phyloP scores from a whole-genome alignment of 2,888 invertebrate species.

The Serrognathus titanus region DNA sequence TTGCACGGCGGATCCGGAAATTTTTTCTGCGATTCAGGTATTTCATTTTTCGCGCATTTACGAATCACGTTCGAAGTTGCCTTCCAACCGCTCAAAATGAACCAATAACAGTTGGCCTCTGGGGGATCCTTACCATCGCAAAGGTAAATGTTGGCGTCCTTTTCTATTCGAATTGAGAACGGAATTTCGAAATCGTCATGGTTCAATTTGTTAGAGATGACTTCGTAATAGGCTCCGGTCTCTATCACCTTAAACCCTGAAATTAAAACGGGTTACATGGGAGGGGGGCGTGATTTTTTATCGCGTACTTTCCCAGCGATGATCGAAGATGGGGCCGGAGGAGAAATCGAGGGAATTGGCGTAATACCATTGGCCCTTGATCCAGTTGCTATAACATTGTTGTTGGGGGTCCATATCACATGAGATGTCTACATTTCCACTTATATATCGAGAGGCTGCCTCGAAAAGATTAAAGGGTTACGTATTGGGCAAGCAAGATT shows the following conservation, averaged over 20 bases:
- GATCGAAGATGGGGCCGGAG: background rate
- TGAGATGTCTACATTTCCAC: background rate
- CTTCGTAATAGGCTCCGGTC: background rate
- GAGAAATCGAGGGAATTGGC: background rate
- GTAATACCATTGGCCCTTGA: background rate
- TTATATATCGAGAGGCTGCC: no score
- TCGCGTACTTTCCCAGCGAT: background rate
- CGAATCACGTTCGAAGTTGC: background rate
- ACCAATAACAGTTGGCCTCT: background rate
- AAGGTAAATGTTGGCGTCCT: background rate
- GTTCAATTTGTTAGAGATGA: background rate
- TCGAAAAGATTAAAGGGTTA: background rate
- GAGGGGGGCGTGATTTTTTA: background rate
- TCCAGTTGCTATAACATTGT: background rate
- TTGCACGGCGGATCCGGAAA: background rate
- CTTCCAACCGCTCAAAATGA: background rate
- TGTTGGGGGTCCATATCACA: background rate
- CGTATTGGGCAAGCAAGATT: background rate
- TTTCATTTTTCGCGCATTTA: background rate
- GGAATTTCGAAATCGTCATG: background rate
- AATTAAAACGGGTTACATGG: background rate
- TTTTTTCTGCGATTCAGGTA: background rate
- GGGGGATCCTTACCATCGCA: background rate
- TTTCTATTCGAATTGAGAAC: background rate
- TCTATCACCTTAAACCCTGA: background rate